These are phyloP conservation scores for Brachypodius melanocephalos DNA, from an alignment of 2,113 vertebrate genomes.

Conservation along the genomic window DNA sequence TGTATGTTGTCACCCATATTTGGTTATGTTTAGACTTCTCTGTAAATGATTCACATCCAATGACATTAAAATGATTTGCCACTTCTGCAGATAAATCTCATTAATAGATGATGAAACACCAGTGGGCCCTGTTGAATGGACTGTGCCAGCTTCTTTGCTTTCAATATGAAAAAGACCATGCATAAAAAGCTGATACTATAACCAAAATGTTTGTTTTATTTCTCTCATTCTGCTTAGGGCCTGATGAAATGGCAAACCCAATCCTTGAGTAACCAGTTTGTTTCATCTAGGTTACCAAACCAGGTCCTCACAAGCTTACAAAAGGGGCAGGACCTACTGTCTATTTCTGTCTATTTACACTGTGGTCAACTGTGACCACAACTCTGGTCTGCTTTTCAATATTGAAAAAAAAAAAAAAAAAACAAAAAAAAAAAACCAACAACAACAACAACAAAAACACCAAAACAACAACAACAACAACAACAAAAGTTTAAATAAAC, in stretches of 20 bases:
- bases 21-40: not conserved
- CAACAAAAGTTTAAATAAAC: not conserved
- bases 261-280: not conserved
- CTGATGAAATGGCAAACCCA: not conserved
- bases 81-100: not conserved
- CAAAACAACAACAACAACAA: too few species aligned
- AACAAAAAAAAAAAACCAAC: too few species aligned
- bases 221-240: not conserved
- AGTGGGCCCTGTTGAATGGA: not conserved
- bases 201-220: not conserved
- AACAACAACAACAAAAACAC: too few species aligned
- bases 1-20: not conserved
- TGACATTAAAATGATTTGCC: not conserved
- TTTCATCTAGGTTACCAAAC: not conserved
- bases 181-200: not conserved
- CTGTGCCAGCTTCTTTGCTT: not conserved
- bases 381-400: not conserved
- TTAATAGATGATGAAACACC: constrained; percentile 7
- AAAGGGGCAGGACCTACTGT: not conserved
- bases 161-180: not conserved
- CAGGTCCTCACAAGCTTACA: not conserved
- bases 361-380: not conserved
- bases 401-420: not conserved
- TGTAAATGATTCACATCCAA: not conserved
- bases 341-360: not conserved